Evolutionary conservation across 2,888 invertebrate genomes (phyloP).

Genomic region (Epirrhoe alternata): DNA sequence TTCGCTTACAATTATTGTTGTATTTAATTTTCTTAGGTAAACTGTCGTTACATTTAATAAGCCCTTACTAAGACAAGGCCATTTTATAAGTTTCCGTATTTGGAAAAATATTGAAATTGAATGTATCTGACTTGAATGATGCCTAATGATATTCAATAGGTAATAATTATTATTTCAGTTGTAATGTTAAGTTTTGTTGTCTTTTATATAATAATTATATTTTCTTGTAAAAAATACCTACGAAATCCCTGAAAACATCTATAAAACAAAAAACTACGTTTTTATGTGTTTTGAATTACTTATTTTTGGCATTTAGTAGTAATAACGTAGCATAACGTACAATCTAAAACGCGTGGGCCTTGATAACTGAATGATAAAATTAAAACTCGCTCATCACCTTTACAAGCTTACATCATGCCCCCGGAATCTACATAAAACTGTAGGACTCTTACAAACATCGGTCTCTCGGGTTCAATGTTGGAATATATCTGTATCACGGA

Average conservation of each 20-base stretch:
- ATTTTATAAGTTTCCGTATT: too few relatives aligned
- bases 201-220: too few relatives aligned
- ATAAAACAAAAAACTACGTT: not conserved
- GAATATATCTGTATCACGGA: slow-evolving; percentile 30
- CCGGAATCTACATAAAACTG: slow-evolving; percentile 15
- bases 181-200: too few relatives aligned
- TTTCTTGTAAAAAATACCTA: too few relatives aligned
- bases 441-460: slow-evolving; percentile 8
- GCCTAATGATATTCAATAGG: too few relatives aligned
- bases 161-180: too few relatives aligned
- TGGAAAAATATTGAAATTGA: too few relatives aligned
- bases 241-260: too few relatives aligned
- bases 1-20: not conserved
- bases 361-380: slow-evolving; percentile 8
- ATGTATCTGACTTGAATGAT: too few relatives aligned
- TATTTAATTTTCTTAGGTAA: not conserved
- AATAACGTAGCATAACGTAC: not conserved
- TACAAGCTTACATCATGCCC: slow-evolving; percentile 11
- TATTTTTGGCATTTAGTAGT: not conserved
- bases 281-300: not conserved
- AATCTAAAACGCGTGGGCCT: not conserved
- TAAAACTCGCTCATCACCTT: slow-evolving; percentile 15
- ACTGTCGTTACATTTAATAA: too few relatives aligned
- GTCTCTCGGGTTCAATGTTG: slow-evolving; percentile 41
- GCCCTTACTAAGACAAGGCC: too few relatives aligned